A percentile compares a stretch with the other conserved stretches of the same genome.
Evolutionary conservation across 2,797 vertebrate species (phyloP).

Genomic region (Pangasius djambal): DNA sequence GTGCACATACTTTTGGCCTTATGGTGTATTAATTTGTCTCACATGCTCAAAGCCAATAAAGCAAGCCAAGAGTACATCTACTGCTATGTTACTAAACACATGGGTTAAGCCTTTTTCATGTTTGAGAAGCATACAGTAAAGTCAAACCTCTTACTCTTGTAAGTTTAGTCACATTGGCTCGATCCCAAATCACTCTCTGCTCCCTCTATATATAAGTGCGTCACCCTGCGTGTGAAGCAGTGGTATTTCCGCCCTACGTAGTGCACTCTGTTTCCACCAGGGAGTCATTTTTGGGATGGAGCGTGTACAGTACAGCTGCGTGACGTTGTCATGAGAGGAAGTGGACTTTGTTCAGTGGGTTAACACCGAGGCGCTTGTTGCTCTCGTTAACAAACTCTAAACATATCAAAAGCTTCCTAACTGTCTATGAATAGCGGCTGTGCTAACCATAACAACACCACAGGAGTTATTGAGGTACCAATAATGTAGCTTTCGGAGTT

Average conservation of each 20-base stretch:
- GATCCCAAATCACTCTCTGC: conserved; percentile 1
- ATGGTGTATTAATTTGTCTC: no score
- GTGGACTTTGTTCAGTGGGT: conserved; percentile 60
- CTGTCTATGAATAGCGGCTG: conserved; percentile 1
- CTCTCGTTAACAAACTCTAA: conserved; percentile 61
- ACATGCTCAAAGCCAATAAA: no score
- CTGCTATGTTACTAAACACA: background rate
- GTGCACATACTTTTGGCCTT: no score
- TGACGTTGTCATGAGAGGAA: conserved; percentile 60
- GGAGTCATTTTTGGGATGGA: background rate
- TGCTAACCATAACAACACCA: conserved; percentile 1
- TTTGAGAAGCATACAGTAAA: background rate
- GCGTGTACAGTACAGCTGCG: conserved; percentile 31
- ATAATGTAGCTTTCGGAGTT: conserved; percentile 63
- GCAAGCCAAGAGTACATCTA: background rate
- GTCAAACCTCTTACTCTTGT: background rate
- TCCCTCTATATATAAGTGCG: background rate
- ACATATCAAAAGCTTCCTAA: conserved; percentile 63
- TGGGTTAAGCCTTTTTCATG: background rate
- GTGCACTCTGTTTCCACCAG: background rate
- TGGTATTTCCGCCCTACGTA: background rate
- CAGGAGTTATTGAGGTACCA: background rate
- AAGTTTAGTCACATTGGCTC: background rate
- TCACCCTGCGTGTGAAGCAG: background rate
- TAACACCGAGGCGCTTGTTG: conserved; percentile 70